A percentile compares a stretch with the other conserved stretches of the same genome.
Evolutionary conservation across 2,113 vertebrate genomes (phyloP).

Genomic region (Coracopsis vasa): DNA sequence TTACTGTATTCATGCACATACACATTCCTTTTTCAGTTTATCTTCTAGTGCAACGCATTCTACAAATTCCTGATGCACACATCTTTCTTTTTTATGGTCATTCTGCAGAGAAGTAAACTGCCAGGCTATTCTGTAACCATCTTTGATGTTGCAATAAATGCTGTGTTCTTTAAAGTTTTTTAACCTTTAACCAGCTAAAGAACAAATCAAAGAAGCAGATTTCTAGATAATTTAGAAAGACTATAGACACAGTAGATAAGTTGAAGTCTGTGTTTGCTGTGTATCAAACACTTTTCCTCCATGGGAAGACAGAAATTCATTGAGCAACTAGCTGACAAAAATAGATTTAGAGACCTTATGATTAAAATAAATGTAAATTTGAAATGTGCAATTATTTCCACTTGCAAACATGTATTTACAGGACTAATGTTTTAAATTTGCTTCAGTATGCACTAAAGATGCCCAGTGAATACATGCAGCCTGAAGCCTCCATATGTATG

Average conservation of each 20-base stretch:
- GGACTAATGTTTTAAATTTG: not conserved
- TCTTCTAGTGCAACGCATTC: constrained; percentile 43
- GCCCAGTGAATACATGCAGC: not conserved
- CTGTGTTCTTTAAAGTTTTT: constrained; percentile 50
- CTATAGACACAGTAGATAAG: constrained; percentile 35
- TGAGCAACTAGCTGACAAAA: not conserved
- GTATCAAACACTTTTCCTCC: not conserved
- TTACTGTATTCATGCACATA: not conserved
- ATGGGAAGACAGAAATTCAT: not conserved
- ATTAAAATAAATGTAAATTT: not conserved
- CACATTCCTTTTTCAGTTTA: constrained; percentile 61
- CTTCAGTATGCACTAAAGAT: not conserved
- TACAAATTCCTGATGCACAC: constrained; percentile 40
- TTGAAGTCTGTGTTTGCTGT: constrained; percentile 29
- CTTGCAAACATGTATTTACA: not conserved
- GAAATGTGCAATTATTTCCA: not conserved
- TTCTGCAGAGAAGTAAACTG: constrained; percentile 49
- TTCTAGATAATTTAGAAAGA: constrained; percentile 29
- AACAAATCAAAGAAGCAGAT: constrained; percentile 44
- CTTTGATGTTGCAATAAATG: constrained; percentile 61
- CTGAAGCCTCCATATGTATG: not conserved
- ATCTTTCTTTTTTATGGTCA: constrained; percentile 69
- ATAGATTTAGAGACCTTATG: not conserved
- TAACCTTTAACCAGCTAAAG: constrained; percentile 58
- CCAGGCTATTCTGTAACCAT: constrained; percentile 51